A percentile compares a stretch with the other conserved stretches of the same genome.
Conservation (phyloP, 2,888 invertebrate species). For the Spatulosminthurus flaviceps region DNA sequence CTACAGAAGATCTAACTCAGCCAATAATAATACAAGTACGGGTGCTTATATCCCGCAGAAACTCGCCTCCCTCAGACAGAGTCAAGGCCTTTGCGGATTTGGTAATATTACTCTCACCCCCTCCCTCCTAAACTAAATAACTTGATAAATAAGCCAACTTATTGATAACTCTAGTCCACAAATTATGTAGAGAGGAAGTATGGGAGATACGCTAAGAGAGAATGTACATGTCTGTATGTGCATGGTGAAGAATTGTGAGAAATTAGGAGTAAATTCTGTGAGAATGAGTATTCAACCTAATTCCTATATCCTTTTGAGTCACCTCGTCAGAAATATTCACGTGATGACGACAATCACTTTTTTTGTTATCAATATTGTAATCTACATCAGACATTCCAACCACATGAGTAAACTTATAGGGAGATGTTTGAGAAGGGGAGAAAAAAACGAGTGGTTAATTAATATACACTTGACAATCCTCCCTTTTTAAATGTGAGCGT, state of each 20-base stretch:
- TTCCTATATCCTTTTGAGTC: neutral
- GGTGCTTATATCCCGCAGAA: too few species aligned
- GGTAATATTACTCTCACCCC: too few species aligned
- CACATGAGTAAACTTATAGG: neutral
- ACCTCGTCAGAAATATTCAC: neutral
- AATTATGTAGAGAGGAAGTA: too few species aligned
- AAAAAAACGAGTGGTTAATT: neutral
- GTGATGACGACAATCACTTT: neutral
- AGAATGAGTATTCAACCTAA: constrained; percentile 1
- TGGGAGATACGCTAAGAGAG: too few species aligned
- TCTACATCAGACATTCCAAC: neutral
- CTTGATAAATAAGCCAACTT: too few species aligned
- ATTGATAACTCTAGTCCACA: too few species aligned
- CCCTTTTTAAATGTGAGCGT: neutral
- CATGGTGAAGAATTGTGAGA: neutral
- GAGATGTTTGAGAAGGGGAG: neutral
- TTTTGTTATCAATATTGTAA: neutral
- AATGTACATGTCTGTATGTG: too few species aligned
- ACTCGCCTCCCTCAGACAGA: too few species aligned
- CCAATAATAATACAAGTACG: too few species aligned
- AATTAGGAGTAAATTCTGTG: neutral
- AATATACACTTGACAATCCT: constrained; percentile 34
- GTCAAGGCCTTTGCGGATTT: too few species aligned
- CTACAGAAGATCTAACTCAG: too few species aligned
- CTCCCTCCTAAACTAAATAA: too few species aligned